Conservation (phyloP, 1,140 invertebrate genomes). For the Achatina immaculata region DNA sequence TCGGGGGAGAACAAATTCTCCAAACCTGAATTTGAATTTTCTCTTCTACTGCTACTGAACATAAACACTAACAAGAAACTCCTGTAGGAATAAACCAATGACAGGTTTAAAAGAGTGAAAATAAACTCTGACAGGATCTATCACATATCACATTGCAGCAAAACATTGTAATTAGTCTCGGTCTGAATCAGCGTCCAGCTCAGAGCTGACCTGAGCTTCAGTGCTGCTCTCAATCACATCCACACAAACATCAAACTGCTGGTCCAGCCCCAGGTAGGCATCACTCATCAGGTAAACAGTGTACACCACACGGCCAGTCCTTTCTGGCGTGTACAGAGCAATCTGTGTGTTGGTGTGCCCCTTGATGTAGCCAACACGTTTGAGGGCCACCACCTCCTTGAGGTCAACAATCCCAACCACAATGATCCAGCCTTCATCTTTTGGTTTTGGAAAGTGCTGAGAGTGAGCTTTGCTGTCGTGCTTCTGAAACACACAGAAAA, state of each 20-base stretch:
- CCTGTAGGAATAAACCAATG: too few relatives aligned
- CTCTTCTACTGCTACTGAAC: too few relatives aligned
- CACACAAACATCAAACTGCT: slow-evolving; percentile 82
- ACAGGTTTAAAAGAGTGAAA: too few relatives aligned
- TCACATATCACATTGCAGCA: too few relatives aligned
- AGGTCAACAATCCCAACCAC: slow-evolving; percentile 82
- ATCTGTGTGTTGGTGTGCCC: slow-evolving; percentile 72
- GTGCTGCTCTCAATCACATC: slow-evolving; percentile 61
- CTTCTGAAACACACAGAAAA: slow-evolving; percentile 47
- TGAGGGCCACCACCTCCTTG: slow-evolving; percentile 87
- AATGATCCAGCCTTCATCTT: slow-evolving; percentile 96
- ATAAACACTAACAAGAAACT: too few relatives aligned
- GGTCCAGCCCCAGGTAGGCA: slow-evolving; percentile 94
- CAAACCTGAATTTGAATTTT: too few relatives aligned
- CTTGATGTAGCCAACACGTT: slow-evolving; percentile 75
- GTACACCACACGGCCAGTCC: slow-evolving; percentile 79
- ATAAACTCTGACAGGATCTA: too few relatives aligned
- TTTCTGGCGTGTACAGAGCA: slow-evolving; percentile 78
- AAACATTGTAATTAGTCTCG: too few relatives aligned
- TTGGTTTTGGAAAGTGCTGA: slow-evolving; percentile 89
- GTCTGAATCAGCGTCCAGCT: slow-evolving; percentile 51
- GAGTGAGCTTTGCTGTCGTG: slow-evolving; percentile 77
- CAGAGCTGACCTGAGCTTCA: slow-evolving; percentile 63
- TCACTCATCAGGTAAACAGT: slow-evolving; percentile 93
- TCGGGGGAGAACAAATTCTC: too few relatives aligned